These are phyloP conservation scores for Sitta carolinensis DNA, from an alignment of 2,797 vertebrate species.

Conservation along the genomic window DNA sequence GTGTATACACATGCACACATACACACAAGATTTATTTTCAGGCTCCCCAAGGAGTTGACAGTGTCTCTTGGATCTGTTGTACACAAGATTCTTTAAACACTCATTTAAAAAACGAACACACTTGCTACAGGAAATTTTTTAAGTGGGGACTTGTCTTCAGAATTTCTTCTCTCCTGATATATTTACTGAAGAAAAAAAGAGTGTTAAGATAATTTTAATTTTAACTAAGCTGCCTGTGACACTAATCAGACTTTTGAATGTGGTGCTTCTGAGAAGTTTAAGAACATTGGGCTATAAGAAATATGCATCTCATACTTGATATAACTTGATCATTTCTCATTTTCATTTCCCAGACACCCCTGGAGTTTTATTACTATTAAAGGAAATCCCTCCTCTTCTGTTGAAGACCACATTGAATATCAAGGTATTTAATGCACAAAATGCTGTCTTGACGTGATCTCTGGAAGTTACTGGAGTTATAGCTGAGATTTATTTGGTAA, in stretches of 20 bases:
- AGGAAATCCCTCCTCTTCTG: conserved; percentile 82
- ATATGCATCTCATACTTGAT: background rate
- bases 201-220: background rate
- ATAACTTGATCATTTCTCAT: background rate
- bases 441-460: background rate
- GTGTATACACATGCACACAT: background rate
- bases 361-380: conserved; percentile 94
- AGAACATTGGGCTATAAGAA: background rate
- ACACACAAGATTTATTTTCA: background rate
- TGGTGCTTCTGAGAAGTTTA: background rate
- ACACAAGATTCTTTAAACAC: background rate
- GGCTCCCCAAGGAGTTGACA: background rate
- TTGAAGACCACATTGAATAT: conserved; percentile 90
- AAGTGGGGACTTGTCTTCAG: background rate
- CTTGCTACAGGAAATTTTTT: background rate
- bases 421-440: conserved; percentile 80
- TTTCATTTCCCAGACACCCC: conserved; percentile 81
- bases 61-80: background rate
- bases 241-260: background rate
- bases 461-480: background rate
- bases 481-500: background rate
- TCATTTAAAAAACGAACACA: background rate
- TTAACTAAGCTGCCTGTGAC: background rate
- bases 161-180: background rate
- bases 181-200: background rate